Evolutionary conservation across 1,140 invertebrate species (phyloP).

Genomic region (Galleria mellonella): DNA sequence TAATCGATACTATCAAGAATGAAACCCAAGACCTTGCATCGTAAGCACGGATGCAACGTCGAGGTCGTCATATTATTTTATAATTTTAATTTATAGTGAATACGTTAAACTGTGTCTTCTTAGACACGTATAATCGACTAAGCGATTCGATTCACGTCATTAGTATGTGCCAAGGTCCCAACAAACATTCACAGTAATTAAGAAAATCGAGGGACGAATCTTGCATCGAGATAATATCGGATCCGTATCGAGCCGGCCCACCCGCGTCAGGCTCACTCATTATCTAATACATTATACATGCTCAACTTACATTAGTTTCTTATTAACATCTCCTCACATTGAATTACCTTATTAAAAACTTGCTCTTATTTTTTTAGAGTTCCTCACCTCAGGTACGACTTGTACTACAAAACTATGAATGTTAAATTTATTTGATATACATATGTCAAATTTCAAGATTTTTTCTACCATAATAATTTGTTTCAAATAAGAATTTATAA

Average conservation of each 20-base stretch:
- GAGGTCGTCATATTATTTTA: no score
- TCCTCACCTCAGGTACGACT: not conserved
- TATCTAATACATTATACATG: slow-evolving; percentile 67
- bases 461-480: no score
- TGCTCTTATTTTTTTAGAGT: slow-evolving; percentile 5
- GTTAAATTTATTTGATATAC: no score
- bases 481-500: no score
- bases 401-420: no score
- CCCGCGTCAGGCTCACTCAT: slow-evolving; percentile 41
- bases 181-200: slow-evolving; percentile 64
- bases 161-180: slow-evolving; percentile 4
- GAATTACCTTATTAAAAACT: slow-evolving; percentile 13
- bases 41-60: no score
- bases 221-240: slow-evolving; percentile 58
- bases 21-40: no score
- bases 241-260: slow-evolving; percentile 45
- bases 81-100: not conserved
- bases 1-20: no score
- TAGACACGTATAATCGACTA: no score
- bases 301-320: slow-evolving; percentile 39
- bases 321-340: slow-evolving; percentile 15
- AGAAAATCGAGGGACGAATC: slow-evolving; percentile 52
- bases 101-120: no score
- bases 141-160: not conserved
- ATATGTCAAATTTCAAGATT: no score